These are phyloP conservation scores for Erebia epiphron DNA, from an alignment of 2,888 invertebrate genomes.

Conservation along the genomic window DNA sequence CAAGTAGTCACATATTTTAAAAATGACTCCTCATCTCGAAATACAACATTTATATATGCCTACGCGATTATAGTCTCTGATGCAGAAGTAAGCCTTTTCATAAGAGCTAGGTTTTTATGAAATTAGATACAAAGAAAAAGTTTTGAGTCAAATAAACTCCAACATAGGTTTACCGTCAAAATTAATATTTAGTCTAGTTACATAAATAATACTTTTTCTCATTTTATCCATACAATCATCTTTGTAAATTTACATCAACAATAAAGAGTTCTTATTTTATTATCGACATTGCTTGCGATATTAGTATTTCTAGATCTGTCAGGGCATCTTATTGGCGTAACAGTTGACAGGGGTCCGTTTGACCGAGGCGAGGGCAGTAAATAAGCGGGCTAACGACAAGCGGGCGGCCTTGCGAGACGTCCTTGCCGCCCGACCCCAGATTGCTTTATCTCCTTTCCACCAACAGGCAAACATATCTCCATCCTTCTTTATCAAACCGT, in stretches of 20 bases:
- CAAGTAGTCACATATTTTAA: slow-evolving; percentile 5
- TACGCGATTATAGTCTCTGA: no score
- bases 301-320: slow-evolving; percentile 29
- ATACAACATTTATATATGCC: background rate
- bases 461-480: slow-evolving; percentile 46
- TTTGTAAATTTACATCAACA: background rate
- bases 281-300: slow-evolving; percentile 5
- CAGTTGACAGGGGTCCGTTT: slow-evolving; percentile 45
- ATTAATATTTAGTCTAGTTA: no score
- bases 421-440: slow-evolving; percentile 67
- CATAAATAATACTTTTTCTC: background rate
- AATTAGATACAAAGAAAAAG: no score
- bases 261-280: background rate
- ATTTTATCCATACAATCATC: background rate
- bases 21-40: background rate
- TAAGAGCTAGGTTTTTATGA: no score
- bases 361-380: slow-evolving; percentile 45
- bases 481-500: slow-evolving; percentile 51
- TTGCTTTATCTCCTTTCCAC: slow-evolving; percentile 51
- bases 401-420: slow-evolving; percentile 72
- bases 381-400: slow-evolving; percentile 57
- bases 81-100: no score
- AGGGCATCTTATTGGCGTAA: slow-evolving; percentile 48
- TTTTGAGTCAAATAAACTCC: no score
- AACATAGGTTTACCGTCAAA: no score